Conservation (phyloP, 2,113 vertebrate genomes). For the Apteryx mantelli region DNA sequence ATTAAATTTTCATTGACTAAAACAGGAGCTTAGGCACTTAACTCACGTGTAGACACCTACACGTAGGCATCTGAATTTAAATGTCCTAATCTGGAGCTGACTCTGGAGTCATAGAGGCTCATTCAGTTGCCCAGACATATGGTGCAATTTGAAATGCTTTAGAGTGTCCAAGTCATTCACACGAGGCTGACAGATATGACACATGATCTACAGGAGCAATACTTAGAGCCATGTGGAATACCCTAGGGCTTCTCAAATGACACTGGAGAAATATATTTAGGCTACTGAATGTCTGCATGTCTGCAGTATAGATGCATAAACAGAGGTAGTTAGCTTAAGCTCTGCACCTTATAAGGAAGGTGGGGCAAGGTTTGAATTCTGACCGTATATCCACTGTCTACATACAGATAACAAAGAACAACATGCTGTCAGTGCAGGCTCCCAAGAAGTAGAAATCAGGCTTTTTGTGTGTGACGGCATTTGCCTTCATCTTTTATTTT, state of each 20-base stretch:
- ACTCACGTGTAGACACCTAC: background rate
- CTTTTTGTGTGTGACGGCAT: constrained; percentile 40
- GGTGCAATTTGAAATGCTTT: background rate
- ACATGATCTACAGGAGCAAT: background rate
- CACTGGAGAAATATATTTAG: background rate
- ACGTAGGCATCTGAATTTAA: constrained; percentile 2
- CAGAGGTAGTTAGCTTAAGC: background rate
- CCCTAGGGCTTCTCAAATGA: constrained; percentile 43
- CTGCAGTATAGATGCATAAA: background rate
- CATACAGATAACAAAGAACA: constrained; percentile 22
- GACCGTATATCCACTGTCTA: background rate
- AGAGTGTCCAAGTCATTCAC: constrained; percentile 12
- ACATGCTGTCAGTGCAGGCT: background rate
- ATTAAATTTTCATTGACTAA: constrained; percentile 62
- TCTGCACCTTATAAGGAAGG: background rate
- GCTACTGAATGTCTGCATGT: background rate
- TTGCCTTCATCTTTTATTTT: background rate
- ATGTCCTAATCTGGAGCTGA: constrained; percentile 33
- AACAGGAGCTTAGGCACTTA: background rate
- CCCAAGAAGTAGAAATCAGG: background rate
- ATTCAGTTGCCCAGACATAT: constrained; percentile 32
- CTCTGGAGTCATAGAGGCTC: background rate
- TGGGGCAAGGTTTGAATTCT: background rate
- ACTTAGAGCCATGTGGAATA: constrained; percentile 31
- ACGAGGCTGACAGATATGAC: constrained; percentile 41